Percentiles rank a stretch among this genome's conserved stretches.
Evolutionary conservation across 2,888 invertebrate species (phyloP).

Genomic region (Spisula subtruncata): DNA sequence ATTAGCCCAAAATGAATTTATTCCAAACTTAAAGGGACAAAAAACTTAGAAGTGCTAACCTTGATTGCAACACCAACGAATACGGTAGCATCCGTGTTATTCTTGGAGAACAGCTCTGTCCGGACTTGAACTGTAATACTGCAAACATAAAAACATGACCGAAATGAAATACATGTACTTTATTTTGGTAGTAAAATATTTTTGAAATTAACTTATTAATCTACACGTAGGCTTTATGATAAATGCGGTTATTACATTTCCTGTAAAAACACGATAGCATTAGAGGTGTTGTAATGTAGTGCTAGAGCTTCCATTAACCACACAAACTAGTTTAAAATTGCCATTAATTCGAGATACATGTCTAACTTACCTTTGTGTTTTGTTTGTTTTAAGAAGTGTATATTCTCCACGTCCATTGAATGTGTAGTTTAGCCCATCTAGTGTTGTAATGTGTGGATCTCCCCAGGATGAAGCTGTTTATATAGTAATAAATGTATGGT

Average conservation of each 20-base stretch:
- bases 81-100: slow-evolving; percentile 47
- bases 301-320: too few relatives aligned
- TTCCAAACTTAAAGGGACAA: too few relatives aligned
- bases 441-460: slow-evolving; percentile 61
- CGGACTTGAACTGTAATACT: slow-evolving; percentile 54
- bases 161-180: too few relatives aligned
- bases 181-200: too few relatives aligned
- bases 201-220: too few relatives aligned
- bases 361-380: background rate
- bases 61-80: slow-evolving; percentile 58
- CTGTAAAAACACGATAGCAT: too few relatives aligned
- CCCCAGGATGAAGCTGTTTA: slow-evolving; percentile 57
- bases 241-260: too few relatives aligned
- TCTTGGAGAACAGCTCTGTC: slow-evolving; percentile 39
- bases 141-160: background rate
- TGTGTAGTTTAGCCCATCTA: slow-evolving; percentile 58
- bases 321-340: too few relatives aligned
- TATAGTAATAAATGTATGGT: background rate
- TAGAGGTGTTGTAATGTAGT: too few relatives aligned
- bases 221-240: too few relatives aligned
- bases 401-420: slow-evolving; percentile 68
- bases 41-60: slow-evolving; percentile 29
- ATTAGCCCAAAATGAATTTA: too few relatives aligned
- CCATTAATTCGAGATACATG: background rate
- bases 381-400: slow-evolving; percentile 36